Evolutionary conservation across 2,797 vertebrate genomes (phyloP), one percentile per base, ranked within the genome.

Genomic region (Hirundo rustica): DNA sequence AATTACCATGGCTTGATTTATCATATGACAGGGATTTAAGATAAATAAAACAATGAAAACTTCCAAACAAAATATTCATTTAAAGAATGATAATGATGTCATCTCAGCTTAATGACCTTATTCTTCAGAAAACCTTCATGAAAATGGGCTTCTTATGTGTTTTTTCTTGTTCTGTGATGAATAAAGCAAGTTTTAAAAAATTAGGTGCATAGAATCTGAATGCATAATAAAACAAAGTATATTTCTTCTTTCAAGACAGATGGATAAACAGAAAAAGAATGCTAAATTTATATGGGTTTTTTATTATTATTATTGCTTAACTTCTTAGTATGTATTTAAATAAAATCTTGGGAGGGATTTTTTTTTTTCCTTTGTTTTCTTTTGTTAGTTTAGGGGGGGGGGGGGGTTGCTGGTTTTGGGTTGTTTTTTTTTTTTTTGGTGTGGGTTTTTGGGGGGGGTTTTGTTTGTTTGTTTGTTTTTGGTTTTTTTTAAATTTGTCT

Each of bases 31-130:
- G 25, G 29, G 11, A 15, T 21, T 78, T 73, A 44, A 58, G 54
- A 75, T 26, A 92, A 92, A 78, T 40, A 92, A 83, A 90, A 38
- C 47, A 79, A 64, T 76, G 89, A 90, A 81, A 90, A 70, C 15
- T 13, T 53, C 42, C 36, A 58, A 91, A 40, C 5, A 92, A 38
- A 90, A 79, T 74, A 71, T 51, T 36, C 42, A 48, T 77, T 93
- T 76, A 72, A 89, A 92, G 53, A 90, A 89, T 71, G 5, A 67
- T 58, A 89, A 48, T 25, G 17, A 55, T 85, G 38, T 13, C 58
- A 82, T 64, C 48, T 76, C 77, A 92, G 32, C 32, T 70, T 88
- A 80, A 81, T 45, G 26, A 82, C 25, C 18, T 82, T 85, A 82
- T 88, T 88, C 38, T 67, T 93, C 55, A 84, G 40, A 30, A 90